Percentiles rank a stretch among this genome's conserved stretches.
phyloP scores from a whole-genome alignment of 1,140 invertebrate species.

The Bombus breviceps region DNA sequence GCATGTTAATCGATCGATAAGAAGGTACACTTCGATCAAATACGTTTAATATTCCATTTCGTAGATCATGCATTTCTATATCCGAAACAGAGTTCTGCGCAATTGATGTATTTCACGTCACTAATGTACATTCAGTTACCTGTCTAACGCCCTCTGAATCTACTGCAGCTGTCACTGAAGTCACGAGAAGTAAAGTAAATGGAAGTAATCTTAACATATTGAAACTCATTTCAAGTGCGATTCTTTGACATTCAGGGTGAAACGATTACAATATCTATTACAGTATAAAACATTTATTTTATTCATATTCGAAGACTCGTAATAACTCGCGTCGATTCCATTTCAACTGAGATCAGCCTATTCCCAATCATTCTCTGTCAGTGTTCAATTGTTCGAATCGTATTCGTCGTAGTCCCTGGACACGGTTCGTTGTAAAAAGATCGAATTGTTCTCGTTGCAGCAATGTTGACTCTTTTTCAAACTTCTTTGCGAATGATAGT shows the following conservation, averaged over 20 bases:
- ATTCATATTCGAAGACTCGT: background rate
- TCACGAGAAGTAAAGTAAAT: slow-evolving; percentile 11
- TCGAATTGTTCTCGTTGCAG: background rate
- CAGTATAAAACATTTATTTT: background rate
- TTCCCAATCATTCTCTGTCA: background rate
- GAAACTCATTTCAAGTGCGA: background rate
- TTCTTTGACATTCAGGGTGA: background rate
- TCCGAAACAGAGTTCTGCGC: background rate
- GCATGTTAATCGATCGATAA: no score
- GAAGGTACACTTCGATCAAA: no score
- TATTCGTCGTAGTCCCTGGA: background rate
- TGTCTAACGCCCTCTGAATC: background rate
- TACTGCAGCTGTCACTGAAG: background rate
- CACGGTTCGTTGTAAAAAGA: background rate
- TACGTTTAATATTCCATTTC: no score
- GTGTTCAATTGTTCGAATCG: slow-evolving; percentile 15
- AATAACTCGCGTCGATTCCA: background rate
- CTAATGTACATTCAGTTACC: background rate
- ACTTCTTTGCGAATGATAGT: background rate
- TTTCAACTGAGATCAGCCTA: slow-evolving; percentile 14
- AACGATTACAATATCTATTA: background rate
- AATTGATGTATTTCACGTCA: background rate
- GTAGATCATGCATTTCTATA: background rate
- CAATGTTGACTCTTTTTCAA: background rate
- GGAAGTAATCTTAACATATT: background rate